Base-by-base conservation (phyloP, 2,797 vertebrate genomes). In the Apodemus agrarius region DNA sequence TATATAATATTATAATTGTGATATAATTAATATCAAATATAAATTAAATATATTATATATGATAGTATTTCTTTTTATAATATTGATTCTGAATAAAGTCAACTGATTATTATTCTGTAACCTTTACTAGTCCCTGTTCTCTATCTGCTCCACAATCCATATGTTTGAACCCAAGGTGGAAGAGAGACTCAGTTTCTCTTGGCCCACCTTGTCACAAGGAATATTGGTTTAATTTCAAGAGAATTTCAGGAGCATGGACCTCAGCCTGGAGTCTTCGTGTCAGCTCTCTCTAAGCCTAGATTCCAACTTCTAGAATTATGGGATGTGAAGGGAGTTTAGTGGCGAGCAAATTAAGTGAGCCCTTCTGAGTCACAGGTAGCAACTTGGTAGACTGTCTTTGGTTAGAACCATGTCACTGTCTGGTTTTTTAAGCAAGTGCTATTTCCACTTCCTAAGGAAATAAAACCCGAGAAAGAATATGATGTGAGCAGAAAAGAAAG, bases 391-490 rank as follows among this genome's bases (percentile, higher is more conserved):
- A 91, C 65, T 85, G 17, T 49, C 81, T 87, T 96, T 93, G 11
- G 14, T 85, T 69, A 86, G 78, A 94, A 85, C 12, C 19, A 79
- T 54, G 10, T 1, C 49, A 61, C 46, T 19, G 6, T 82, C 76
- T 90, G 57, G 52, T 54, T 96, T 95, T 90, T 72, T 75, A 90
- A 87, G 52, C 34, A 37, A 29, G 14, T 22, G 85, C 21, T 37
- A 29, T 96, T 78, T 93, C 63, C 13, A 93, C 40, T 96, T 91
- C 82, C 65, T 26, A 81, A 88, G 75, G 59, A 84, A 76, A 91
- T 82, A 93, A 81, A 94, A 59, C 57, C 26, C 6, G 83, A 78
- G 86, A 88, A 91, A 96, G 49, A 81, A 89, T 54, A 21, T 61
- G 29, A 94, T 43, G 59, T 61, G 37, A 86, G 34, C 6, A 93